phyloP scores from a whole-genome alignment of 2,888 invertebrate species.

The Frankliniella fusca region DNA sequence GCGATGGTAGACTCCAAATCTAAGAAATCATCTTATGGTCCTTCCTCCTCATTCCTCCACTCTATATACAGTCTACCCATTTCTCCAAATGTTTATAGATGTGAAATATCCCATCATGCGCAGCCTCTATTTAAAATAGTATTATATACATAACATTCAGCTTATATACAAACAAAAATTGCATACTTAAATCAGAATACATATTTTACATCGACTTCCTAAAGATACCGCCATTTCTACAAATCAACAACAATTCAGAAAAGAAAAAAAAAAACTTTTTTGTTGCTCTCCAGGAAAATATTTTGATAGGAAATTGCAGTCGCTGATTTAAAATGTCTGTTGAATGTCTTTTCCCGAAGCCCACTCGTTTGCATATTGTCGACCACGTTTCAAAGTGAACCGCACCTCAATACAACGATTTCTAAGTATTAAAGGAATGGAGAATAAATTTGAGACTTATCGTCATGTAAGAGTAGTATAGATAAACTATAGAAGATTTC shows the following conservation, averaged over 20 bases:
- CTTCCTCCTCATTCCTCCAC: no score
- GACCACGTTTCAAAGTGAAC: neutral
- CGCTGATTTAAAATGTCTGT: no score
- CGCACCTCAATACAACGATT: conserved; percentile 31
- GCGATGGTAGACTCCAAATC: no score
- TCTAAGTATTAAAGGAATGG: conserved; percentile 45
- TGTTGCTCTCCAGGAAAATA: neutral
- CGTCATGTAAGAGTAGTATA: neutral
- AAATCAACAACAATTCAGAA: neutral
- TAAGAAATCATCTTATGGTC: no score
- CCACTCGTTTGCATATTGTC: neutral
- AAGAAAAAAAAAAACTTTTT: neutral
- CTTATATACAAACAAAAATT: conserved; percentile 12
- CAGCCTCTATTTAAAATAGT: conserved; percentile 5
- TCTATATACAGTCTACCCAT: neutral
- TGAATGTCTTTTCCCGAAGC: no score
- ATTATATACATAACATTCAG: conserved; percentile 2
- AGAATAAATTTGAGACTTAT: conserved; percentile 36
- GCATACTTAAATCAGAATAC: neutral
- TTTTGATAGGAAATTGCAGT: no score
- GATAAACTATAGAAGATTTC: neutral
- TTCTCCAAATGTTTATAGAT: no score
- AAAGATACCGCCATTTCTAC: neutral
- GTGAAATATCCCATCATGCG: neutral
- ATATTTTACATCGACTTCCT: neutral